These are phyloP conservation scores for Taeniopygia guttata DNA, from an alignment of 2,797 vertebrate species.

Conservation along the genomic window DNA sequence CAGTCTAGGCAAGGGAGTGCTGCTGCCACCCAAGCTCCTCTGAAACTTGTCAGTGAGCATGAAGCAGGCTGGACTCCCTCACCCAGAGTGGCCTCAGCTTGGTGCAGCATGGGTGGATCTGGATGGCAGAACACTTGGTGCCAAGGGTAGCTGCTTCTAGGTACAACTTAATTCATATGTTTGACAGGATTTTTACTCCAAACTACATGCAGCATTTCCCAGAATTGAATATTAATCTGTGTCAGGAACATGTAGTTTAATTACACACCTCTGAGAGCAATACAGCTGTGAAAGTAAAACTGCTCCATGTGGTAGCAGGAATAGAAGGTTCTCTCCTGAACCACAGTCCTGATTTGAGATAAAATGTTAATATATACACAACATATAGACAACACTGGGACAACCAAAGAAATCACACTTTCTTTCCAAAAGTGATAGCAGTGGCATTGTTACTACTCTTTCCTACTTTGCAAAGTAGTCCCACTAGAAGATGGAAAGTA, in stretches of 20 bases:
- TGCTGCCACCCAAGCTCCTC: not conserved
- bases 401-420: not conserved
- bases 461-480: not conserved
- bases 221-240: not conserved
- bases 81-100: rapidly evolving
- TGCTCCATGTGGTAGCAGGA: not conserved
- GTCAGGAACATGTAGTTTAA: not conserved
- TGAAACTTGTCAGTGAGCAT: not conserved
- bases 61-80: not conserved
- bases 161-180: not conserved
- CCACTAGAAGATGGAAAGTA: not conserved
- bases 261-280: not conserved
- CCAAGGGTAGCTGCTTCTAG: not conserved
- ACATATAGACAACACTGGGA: not conserved
- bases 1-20: not conserved
- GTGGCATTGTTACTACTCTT: not conserved
- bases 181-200: not conserved
- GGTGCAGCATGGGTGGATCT: not conserved
- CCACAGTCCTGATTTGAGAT: not conserved
- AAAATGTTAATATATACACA: not conserved
- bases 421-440: not conserved
- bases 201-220: not conserved
- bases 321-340: not conserved
- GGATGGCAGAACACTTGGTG: not conserved
- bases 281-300: not conserved